Evolutionary conservation across 2,113 vertebrate genomes (phyloP).

Genomic region (Pyxicephalus adspersus): DNA sequence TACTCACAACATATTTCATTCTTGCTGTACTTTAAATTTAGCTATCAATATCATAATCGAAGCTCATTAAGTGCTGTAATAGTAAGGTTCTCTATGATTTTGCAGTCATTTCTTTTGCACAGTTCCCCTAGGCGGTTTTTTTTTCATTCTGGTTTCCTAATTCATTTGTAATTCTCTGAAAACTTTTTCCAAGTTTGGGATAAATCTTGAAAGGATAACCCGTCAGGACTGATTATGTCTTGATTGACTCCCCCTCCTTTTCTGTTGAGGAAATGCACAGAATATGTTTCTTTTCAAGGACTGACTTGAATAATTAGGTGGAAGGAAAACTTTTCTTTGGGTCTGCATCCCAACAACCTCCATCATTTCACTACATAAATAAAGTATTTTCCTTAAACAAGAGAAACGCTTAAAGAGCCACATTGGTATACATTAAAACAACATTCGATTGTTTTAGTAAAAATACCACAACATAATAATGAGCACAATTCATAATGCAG

Average conservation of each 20-base stretch:
- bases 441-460: background rate
- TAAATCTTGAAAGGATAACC: conserved; percentile 55
- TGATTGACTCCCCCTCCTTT: conserved; percentile 38
- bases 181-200: conserved; percentile 54
- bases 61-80: conserved; percentile 41
- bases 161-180: conserved; percentile 57
- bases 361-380: conserved; percentile 40
- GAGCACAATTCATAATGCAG: conserved; percentile 3
- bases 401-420: conserved; percentile 12
- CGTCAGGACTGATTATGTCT: conserved; percentile 54
- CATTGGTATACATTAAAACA: conserved; percentile 3
- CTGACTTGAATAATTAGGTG: conserved; percentile 48
- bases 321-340: conserved; percentile 41
- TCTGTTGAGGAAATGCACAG: conserved; percentile 45
- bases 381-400: conserved; percentile 4
- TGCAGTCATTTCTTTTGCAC: conserved; percentile 21
- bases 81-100: conserved; percentile 45
- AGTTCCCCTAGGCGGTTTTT: conserved; percentile 48
- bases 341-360: conserved; percentile 15
- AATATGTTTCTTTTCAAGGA: conserved; percentile 54
- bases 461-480: conserved; percentile 7
- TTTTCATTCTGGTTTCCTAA: conserved; percentile 49
- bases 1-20: conserved; percentile 49
- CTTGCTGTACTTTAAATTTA: conserved; percentile 48
- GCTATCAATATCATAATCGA: conserved; percentile 56